Base-by-base conservation (phyloP, 1,140 invertebrate genomes). In the Megalopta genalis region DNA sequence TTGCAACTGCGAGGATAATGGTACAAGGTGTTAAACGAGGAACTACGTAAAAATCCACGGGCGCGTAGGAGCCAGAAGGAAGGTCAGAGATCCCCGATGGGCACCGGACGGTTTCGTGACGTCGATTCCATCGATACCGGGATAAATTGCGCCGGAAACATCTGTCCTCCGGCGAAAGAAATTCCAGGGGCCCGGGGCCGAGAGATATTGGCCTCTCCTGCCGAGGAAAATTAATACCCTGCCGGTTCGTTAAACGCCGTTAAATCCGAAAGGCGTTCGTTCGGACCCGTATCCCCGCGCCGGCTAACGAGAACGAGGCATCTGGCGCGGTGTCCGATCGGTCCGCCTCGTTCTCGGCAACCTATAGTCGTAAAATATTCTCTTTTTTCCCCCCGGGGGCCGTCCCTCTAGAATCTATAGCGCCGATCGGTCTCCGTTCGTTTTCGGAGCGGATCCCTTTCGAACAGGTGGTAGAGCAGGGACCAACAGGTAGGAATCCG, bases 401-500 rank as follows among this genome's bases (percentile, higher is more conserved):
- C 14, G 2, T 52, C 52, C 32, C 12, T 65, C 21, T 52, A 18
- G 16, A 27, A 21, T 68, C 59, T 39, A 18, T 10, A 46, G 25
- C 39, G 14, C 39, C 54, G 32, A 16, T 5, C 54, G 21, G 5
- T 57, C 46, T 21, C 21, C 27, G 65, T 27, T n/a, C 21, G 63
- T 37, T 9, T 25, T 18, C 0, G 42, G 66, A 2, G 21, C 46
- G n/a, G 62, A 76, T 79, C 42, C 68, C 37, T 84, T 77, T 82
- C 75, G 84, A 87, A 87, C 85, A 87, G 84, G 84, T 86, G 84
- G 83, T 60, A 82, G 80, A 71, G 67, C 76, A 73, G 63, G 76
- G 54, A 76, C 84, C 84, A 86, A 86, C 84, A 86, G 84, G 84
- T 86, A 86, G 84, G 83, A 85, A 86, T 73, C 23, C 84, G 60